Evolutionary conservation across 2,797 vertebrate species (phyloP).

Genomic region (Bradypodion ventrale): DNA sequence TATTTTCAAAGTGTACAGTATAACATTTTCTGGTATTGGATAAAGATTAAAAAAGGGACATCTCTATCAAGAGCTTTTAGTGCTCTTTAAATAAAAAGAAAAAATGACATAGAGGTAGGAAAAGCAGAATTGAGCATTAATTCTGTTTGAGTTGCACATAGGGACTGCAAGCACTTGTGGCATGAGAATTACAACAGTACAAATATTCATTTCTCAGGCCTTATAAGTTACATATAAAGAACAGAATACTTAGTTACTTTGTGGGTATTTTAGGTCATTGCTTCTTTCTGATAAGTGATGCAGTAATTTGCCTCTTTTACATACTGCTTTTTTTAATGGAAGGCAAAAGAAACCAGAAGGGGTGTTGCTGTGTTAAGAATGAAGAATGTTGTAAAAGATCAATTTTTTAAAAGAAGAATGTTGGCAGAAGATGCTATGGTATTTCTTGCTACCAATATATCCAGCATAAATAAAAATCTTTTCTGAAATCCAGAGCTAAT

Average conservation of each 20-base stretch:
- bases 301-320: background rate
- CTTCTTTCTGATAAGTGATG: background rate
- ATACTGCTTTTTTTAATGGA: background rate
- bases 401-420: no score
- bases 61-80: background rate
- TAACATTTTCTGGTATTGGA: background rate
- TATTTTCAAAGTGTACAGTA: background rate
- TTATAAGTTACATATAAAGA: background rate
- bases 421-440: background rate
- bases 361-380: conserved; percentile 13
- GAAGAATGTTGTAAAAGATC: no score
- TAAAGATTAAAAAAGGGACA: background rate
- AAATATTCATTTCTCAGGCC: background rate
- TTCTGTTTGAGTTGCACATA: background rate
- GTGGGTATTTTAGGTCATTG: background rate
- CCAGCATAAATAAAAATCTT: conserved; percentile 9
- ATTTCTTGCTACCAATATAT: background rate
- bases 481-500: background rate
- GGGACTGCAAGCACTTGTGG: background rate
- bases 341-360: background rate
- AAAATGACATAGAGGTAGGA: no score
- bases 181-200: background rate
- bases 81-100: background rate
- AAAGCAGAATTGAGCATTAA: background rate
- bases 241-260: background rate